Base-by-base conservation (phyloP, 2,888 invertebrate genomes). In the Mylabris sibirica region DNA sequence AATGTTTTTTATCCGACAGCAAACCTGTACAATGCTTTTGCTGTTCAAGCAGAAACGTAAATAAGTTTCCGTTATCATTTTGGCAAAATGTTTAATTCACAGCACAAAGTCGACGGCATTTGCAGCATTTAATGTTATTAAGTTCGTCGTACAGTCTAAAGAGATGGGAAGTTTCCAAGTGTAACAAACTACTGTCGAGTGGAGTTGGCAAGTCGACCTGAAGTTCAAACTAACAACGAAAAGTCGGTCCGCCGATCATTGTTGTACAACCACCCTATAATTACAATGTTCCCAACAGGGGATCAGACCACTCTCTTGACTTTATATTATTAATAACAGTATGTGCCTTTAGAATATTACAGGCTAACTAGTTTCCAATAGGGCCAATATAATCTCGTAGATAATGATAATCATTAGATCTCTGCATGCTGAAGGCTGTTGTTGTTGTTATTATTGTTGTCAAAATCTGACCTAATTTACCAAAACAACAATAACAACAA, bases 111-210 rank as follows among this genome's bases (percentile, higher is more conserved):
- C 57, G 11, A 5, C 65, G 73, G 67, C 71, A 72, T 74, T 72
- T 74, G 72, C 70, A 72, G 71, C 72, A 74, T 74, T 72, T 71
- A 72, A 68, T 65, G 74, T 72, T 71, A 71, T 74, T 71, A 72
- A 71, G 72, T 74, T 71, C n/a, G 30, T 30, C 8, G 30, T 67
- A 62, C 63, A 65, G 57, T 57, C 24, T 64, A 64, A 66, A 72
- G 72, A 66, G 74, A 72, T 69, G 70, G 60, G 67, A 74, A 74
- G 70, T 74, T 74, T 69, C 68, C 71, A 70, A 74, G 65, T 74
- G 70, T 70, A 72, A 74, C 72, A 74, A 73, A 73, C 68, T 71
- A 68, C 61, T 63, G 66, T 70, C 64, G 67, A 70, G 70, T 70
- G 70, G 57, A 70, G 70, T 70, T 70, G 67, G 70, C 70, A 70